Conservation (phyloP, 2,888 invertebrate genomes). For the Drosophila niveifrons region DNA sequence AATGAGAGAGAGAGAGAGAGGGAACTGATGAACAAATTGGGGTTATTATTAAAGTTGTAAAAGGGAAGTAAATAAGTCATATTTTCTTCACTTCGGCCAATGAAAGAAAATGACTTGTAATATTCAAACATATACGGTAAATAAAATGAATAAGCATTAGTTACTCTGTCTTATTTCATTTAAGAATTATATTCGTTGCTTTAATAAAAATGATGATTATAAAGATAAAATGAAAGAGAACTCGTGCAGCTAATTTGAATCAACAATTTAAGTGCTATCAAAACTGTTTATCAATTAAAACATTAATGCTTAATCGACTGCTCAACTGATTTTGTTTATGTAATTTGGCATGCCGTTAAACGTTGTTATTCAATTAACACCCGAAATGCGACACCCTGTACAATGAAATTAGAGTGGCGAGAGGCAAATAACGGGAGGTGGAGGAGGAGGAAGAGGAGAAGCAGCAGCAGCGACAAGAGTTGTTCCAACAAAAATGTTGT, state of each 20-base stretch:
- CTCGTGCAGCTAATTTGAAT: not conserved
- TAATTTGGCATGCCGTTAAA: not conserved
- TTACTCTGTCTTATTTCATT: no score
- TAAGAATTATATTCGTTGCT: no score
- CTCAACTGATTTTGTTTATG: not conserved
- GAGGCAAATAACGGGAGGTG: not conserved
- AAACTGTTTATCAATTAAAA: not conserved
- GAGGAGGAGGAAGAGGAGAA: not conserved
- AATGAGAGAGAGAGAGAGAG: no score
- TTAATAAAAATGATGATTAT: no score
- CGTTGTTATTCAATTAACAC: not conserved
- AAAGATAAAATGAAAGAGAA: no score
- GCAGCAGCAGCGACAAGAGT: not conserved
- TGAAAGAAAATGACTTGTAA: no score
- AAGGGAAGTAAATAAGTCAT: no score
- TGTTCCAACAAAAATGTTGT: constrained; percentile 17
- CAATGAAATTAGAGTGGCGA: not conserved
- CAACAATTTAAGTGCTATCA: not conserved
- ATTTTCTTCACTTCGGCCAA: no score
- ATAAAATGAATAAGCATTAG: no score
- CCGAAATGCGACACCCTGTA: constrained; percentile 18
- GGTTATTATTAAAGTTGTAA: no score
- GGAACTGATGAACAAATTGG: no score
- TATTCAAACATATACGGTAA: no score
- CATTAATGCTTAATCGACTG: not conserved